phyloP scores from a whole-genome alignment of 2,797 vertebrate genomes.

The Mastacembelus armatus region DNA sequence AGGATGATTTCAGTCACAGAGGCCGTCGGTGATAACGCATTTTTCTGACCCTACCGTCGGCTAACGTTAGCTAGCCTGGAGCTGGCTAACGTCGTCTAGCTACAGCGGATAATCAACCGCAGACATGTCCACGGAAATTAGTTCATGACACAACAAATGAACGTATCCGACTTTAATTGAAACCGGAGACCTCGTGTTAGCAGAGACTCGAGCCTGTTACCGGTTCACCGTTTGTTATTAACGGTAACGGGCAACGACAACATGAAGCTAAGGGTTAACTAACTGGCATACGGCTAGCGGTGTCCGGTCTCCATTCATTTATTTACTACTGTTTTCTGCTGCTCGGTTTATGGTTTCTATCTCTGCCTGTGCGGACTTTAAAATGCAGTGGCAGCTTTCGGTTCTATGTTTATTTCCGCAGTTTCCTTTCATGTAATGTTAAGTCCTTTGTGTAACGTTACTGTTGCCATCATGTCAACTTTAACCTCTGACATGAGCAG shows the following conservation, averaged over 20 bases:
- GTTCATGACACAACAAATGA: neutral
- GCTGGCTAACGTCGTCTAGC: conserved; percentile 43
- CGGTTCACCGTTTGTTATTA: conserved; percentile 22
- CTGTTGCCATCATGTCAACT: neutral
- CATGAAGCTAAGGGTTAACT: conserved; percentile 49
- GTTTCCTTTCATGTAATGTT: neutral
- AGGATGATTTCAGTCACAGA: neutral
- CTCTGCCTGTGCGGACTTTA: accelerated
- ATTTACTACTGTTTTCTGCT: neutral
- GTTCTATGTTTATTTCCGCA: conserved; percentile 25
- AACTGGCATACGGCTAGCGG: conserved; percentile 27
- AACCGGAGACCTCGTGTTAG: neutral
- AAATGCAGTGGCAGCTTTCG: conserved; percentile 1
- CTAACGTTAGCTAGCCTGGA: conserved; percentile 71
- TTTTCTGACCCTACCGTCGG: conserved; percentile 24
- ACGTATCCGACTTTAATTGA: neutral
- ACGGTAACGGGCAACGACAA: conserved; percentile 33
- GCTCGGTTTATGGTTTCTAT: neutral
- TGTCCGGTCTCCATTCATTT: conserved; percentile 64
- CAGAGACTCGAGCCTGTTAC: neutral
- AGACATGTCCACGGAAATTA: too few species aligned
- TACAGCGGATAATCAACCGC: too few species aligned
- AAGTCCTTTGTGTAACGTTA: neutral
- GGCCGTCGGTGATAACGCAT: conserved; percentile 4
- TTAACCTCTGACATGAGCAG: conserved; percentile 7